Evolutionary conservation across 1,140 invertebrate species (phyloP), one percentile per base, ranked within the genome.

Genomic region (Drosophila watanabei): DNA sequence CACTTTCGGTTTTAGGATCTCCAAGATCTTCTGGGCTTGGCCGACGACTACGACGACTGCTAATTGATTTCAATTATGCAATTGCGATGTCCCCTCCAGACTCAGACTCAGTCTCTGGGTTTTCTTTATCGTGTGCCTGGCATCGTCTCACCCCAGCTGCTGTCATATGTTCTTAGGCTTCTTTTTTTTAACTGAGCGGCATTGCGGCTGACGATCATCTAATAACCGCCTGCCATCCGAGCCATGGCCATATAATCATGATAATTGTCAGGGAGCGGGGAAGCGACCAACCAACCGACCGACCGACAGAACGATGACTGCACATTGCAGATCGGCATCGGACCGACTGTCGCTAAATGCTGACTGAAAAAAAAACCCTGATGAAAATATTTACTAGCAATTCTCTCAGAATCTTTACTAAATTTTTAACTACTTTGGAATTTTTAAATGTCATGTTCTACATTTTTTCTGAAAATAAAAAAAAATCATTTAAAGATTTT

Each of bases 41-140:
- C 54, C 66, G 56, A 87, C 65, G 30, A 54, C 51, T 9, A 20
- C 32, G 52, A 56, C 52, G 75, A 24, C 41, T 81, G 70, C 71
- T 89, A 89, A 89, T 89, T 89, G 82, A 86, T 89, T 89, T 89
- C 82, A 89, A 90, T 89, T 89, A 89, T 89, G 86, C 85, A 89
- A 89, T 89, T 89, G 85, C 66, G 46, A 62, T 65, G 75, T 76
- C 69, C 78, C 52, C 48, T 46, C 77, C 69, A 56, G 32, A 57
- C 66, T 58, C 39, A 52, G 43, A 69, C 24, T 52, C 35, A n/a
- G n/a, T 30, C 45, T 37, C 35, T 49, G 24, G 18, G 48, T 48
- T 20, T 59, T 54, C 68, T 39, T 81, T 73, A 82, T 82, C 80
- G 75, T 83, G 69, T 75, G 65, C 70, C 80, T 75, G 80, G 80